Conservation (phyloP, 2,113 vertebrate species). For the Microcebus ravelobensis region DNA sequence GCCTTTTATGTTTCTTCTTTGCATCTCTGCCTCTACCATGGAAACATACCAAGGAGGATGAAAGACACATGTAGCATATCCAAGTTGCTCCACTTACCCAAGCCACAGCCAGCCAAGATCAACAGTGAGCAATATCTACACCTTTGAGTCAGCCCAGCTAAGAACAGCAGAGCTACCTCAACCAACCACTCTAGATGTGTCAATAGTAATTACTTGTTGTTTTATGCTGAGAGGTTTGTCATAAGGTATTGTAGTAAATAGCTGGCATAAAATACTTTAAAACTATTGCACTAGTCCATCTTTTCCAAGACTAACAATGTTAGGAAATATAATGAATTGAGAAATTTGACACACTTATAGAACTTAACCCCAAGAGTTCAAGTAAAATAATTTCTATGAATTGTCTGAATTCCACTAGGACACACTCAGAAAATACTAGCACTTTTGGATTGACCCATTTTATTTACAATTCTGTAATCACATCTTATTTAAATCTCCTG, state of each 20-base stretch:
- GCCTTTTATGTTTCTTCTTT: not conserved
- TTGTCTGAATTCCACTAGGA: not conserved
- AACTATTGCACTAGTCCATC: conserved; percentile 14
- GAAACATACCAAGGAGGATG: not conserved
- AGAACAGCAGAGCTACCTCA: not conserved
- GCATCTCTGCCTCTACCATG: not conserved
- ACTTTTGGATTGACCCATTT: conserved; percentile 24
- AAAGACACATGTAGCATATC: not conserved
- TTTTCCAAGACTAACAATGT: conserved; percentile 18
- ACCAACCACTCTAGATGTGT: not conserved
- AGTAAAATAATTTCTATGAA: conserved; percentile 31
- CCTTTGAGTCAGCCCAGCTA: not conserved
- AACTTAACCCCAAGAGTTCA: conserved; percentile 9
- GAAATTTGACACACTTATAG: conserved; percentile 26
- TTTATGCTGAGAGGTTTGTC: not conserved
- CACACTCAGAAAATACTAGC: conserved; percentile 3
- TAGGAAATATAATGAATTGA: conserved; percentile 32
- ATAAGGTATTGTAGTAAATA: not conserved
- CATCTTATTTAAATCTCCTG: conserved; percentile 22
- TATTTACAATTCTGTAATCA: conserved; percentile 50
- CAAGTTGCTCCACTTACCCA: not conserved
- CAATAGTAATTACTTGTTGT: not conserved
- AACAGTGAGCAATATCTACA: not conserved
- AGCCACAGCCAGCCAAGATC: not conserved
- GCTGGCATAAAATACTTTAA: not conserved